Conservation (phyloP, 2,888 invertebrate species). For the Salticus scenicus region DNA sequence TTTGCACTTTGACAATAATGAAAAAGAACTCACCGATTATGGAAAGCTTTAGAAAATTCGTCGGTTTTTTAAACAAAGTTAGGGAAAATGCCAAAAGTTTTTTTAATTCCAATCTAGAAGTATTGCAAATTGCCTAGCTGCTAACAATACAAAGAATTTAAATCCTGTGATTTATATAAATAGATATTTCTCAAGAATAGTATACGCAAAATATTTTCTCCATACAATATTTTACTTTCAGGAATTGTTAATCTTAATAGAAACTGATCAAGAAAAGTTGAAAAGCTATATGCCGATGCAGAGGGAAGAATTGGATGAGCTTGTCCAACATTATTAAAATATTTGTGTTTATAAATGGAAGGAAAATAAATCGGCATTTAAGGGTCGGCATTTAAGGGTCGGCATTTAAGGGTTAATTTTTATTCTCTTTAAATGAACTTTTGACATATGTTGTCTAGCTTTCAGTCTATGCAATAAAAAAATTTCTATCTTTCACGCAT, state of each 20-base stretch:
- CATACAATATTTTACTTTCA: not conserved
- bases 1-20: constrained; percentile 12
- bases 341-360: constrained; percentile 30
- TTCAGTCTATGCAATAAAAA: too few relatives aligned
- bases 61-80: too few relatives aligned
- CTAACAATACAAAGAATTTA: not conserved
- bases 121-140: not conserved
- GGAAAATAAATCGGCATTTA: constrained; percentile 23
- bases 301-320: constrained; percentile 22
- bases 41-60: not conserved
- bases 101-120: not conserved
- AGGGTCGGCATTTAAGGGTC: too few relatives aligned
- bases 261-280: not conserved
- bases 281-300: not conserved
- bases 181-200: not conserved
- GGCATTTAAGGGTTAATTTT: too few relatives aligned
- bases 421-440: too few relatives aligned
- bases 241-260: not conserved
- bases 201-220: not conserved
- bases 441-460: too few relatives aligned
- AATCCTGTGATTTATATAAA: not conserved
- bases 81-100: too few relatives aligned
- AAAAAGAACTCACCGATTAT: too few relatives aligned
- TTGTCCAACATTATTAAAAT: not conserved
- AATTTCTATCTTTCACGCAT: too few relatives aligned